Percentiles rank a stretch among this genome's conserved stretches.
phyloP scores from a whole-genome alignment of 2,888 invertebrate species.

The Axea sp. region DNA sequence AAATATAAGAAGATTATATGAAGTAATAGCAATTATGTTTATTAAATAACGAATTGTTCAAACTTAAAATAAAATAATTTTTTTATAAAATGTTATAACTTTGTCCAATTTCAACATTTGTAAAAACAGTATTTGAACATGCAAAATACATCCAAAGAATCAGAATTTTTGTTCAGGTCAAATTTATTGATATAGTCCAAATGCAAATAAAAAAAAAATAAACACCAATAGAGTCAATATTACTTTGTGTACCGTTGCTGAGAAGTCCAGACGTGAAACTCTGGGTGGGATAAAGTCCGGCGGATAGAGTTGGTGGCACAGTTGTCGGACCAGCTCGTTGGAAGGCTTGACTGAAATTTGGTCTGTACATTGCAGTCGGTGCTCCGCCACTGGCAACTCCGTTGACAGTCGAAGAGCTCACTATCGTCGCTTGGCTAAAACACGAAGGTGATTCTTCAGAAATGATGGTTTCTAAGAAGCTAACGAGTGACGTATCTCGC shows the following conservation, averaged over 20 bases:
- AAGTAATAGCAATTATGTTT: no score
- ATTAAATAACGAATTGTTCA: no score
- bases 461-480: constrained; percentile 44
- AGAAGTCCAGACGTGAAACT: constrained; percentile 78
- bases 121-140: no score
- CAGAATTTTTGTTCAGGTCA: constrained; percentile 3
- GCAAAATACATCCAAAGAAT: not conserved
- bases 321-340: constrained; percentile 82
- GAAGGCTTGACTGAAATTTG: constrained; percentile 86
- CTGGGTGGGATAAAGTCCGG: constrained; percentile 80
- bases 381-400: constrained; percentile 79
- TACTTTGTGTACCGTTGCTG: constrained; percentile 80
- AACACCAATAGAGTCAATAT: constrained; percentile 74
- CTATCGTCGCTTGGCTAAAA: constrained; percentile 83
- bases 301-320: constrained; percentile 77
- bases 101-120: no score
- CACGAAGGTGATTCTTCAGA: constrained; percentile 53
- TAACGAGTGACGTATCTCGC: constrained; percentile 46
- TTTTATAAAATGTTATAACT: no score
- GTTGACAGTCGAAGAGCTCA: constrained; percentile 79
- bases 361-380: constrained; percentile 85
- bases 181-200: constrained; percentile 19
- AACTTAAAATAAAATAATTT: no score
- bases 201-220: constrained; percentile 63
- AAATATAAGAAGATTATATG: no score